Base-by-base conservation (phyloP, 2,888 invertebrate genomes). In the Agrochola litura region DNA sequence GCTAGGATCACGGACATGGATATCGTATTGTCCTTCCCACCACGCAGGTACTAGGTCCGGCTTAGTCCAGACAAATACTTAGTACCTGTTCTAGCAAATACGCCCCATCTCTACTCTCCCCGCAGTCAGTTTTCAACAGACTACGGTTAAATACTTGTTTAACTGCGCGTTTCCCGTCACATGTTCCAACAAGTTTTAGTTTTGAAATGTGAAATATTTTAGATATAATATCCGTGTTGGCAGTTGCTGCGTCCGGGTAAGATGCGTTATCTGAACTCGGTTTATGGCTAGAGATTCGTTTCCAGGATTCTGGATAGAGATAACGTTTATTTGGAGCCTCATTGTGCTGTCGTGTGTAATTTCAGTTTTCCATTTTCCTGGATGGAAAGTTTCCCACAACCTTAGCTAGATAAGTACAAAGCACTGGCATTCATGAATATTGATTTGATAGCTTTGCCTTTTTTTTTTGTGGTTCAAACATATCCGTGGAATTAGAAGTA, bases 101-200 rank as follows among this genome's bases (percentile, higher is more conserved):
- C 25, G 2, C 5, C 37, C 9, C 81, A 25, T 61, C 52, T 22
- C 81, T 63, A 56, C 14, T 52, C 49, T 46, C n/a, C 4, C 30
- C 12, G 10, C 30, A 74, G 66, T 85, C 63, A 76, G 79, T 85
- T 84, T 85, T 74, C 82, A 87, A 82, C 81, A 65, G 64, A 76
- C 72, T 67, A 60, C 46, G 72, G 77, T 78, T 83, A 84, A 88
- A 89, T 89, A 88, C 88, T 88, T 86, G 86, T 80, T 72, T 73
- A 89, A 87, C 88, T 82, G 86, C 73, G 68, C 82, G 77, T 77
- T 86, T 88, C 84, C 79, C 67, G 76, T 82, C 86, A 88, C 74
- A 77, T 79, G 76, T 81, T 82, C 75, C 46, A 71, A 82, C 82
- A 76, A 82, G 88, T 84, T 86, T 81, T 52, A 82, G 81, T 77